Conservation (phyloP, 2,888 invertebrate genomes). For the Steinernema scapterisci region DNA sequence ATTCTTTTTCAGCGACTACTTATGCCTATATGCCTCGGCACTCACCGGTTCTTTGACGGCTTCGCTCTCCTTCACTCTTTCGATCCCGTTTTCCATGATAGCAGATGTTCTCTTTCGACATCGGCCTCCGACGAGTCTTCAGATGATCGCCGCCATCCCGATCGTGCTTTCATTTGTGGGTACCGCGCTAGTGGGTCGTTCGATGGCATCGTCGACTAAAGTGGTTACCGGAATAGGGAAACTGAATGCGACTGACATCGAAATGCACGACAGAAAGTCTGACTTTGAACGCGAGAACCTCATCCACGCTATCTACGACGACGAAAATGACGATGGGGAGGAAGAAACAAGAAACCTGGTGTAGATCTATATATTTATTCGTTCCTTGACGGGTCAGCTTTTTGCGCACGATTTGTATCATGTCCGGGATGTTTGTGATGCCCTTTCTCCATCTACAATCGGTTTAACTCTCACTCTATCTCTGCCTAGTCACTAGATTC, state of each 20-base stretch:
- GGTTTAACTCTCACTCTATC: background rate
- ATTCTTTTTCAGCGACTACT: conserved; percentile 75
- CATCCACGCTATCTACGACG: background rate
- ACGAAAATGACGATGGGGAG: background rate
- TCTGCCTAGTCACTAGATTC: conserved; percentile 28
- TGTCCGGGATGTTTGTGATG: conserved; percentile 8
- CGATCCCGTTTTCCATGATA: conserved; percentile 85
- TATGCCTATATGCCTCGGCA: conserved; percentile 94
- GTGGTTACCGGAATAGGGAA: background rate
- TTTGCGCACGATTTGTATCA: background rate
- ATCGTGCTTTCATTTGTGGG: conserved; percentile 79
- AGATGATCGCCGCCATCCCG: conserved; percentile 80
- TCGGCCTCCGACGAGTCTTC: conserved; percentile 72
- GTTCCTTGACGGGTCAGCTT: background rate
- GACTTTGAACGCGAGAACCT: conserved; percentile 15
- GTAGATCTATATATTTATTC: background rate
- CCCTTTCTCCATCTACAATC: background rate
- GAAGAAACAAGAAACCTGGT: background rate
- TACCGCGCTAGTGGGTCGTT: conserved; percentile 70
- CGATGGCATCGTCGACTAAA: background rate
- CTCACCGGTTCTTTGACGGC: conserved; percentile 88
- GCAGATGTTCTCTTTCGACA: conserved; percentile 76
- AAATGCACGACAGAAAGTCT: background rate
- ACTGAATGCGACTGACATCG: background rate
- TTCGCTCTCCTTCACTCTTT: conserved; percentile 82